Base-by-base conservation (phyloP, 2,888 invertebrate genomes). In the Acanthoscelides obtectus region DNA sequence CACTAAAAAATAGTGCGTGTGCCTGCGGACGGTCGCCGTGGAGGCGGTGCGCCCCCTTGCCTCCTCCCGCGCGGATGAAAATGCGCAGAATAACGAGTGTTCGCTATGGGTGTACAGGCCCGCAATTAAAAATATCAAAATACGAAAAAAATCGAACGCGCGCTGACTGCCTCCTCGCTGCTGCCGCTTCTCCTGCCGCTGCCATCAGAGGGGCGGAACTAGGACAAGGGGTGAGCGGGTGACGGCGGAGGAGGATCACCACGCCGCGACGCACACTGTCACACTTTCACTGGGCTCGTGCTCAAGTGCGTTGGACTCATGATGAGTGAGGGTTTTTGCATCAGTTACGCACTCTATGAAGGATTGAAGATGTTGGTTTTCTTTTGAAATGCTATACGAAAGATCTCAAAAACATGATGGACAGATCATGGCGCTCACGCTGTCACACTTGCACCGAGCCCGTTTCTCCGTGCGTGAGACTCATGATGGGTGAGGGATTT, bases 1-100 rank as follows among this genome's bases (percentile, higher is more conserved):
- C 88, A 88, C 88, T 88, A 88, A 88, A 88, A 88, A 88, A 88
- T 89, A 88, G 88, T 88, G 89, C 88, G 88, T 88, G 87, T 80
- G 77, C 79, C 78, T 12, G 45, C 45, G 45, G 45, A 12, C 8
- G 45, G 17, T 74, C 72, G 71, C 79, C 68, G 27, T 63, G 79
- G 81, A 82, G 80, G 69, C 45, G 27, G 63, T 3, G 20, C 20
- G 20, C 21, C 86, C 87, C 87, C 88, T 88, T 82, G 82, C 82
- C 82, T 81, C 81, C 80, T 80, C 81, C 77, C 78, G 77, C 71
- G 45, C 83, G 84, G 87, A 88, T 87, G 87, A 88, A 88, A 88
- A 88, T 88, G 87, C 87, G 87, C 87, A 87, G 87, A 87, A 87
- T 87, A 87, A 87, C 87, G 87, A 87, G 85, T 20, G 66, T 20